Evolutionary conservation across 1,140 invertebrate species (phyloP).

Genomic region (Hyphantria cunea): DNA sequence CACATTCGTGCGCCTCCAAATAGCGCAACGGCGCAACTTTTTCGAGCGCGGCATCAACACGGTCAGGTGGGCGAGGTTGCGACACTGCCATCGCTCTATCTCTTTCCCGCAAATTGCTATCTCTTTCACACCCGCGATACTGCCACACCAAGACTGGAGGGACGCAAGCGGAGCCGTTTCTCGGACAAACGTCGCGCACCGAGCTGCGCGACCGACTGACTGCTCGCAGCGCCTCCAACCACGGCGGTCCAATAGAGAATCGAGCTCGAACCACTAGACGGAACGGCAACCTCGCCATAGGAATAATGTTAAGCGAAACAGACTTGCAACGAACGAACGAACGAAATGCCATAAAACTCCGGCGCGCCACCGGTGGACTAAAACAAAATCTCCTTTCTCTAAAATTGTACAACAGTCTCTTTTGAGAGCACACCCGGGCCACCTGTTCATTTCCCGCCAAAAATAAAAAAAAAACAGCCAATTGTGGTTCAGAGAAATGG

Average conservation of each 20-base stretch:
- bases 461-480: too few species aligned
- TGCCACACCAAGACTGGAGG: slow-evolving; percentile 40
- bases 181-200: slow-evolving; percentile 76
- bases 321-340: slow-evolving; percentile 64
- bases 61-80: slow-evolving; percentile 80
- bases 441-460: slow-evolving; percentile 48
- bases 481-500: too few species aligned
- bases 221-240: slow-evolving; percentile 50
- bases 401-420: slow-evolving; percentile 75
- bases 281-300: slow-evolving; percentile 67
- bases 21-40: slow-evolving; percentile 80
- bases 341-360: slow-evolving; percentile 72
- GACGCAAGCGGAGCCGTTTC: slow-evolving; percentile 60
- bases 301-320: slow-evolving; percentile 69
- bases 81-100: slow-evolving; percentile 73
- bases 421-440: slow-evolving; percentile 47
- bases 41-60: slow-evolving; percentile 79
- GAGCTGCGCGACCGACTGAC: slow-evolving; percentile 77
- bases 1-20: slow-evolving; percentile 78
- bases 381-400: slow-evolving; percentile 80
- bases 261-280: slow-evolving; percentile 52
- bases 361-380: slow-evolving; percentile 73
- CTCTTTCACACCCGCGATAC: slow-evolving; percentile 59
- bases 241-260: slow-evolving; percentile 52
- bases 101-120: slow-evolving; percentile 45